Evolutionary conservation across 2,888 invertebrate genomes (phyloP), one percentile per base, ranked within the genome.

Genomic region (Cyclophora albipunctata): DNA sequence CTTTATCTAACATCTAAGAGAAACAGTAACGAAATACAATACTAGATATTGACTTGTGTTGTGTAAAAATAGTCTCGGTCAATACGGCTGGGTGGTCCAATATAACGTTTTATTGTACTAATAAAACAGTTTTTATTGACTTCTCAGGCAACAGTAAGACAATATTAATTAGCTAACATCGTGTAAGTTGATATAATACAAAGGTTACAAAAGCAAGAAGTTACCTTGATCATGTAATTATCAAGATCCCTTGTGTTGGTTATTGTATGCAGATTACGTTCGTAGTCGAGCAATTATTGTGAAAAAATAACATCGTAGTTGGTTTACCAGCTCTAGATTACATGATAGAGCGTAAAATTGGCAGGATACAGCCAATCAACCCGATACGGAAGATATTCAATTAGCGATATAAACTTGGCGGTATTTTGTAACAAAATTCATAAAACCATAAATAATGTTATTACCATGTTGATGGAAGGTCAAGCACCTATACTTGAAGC

Each of bases 281-380:
- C 20, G 20, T 20, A 20, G 20, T 20, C 20, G 2, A 20, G 20
- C 37, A 5, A 5, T 37, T 37, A 5, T 37, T 37, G 37, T 37
- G 37, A 5, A 4, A 37, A 5, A 37, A 37, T 37, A 37, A 37
- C 37, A 37, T 4, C 37, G 20, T 59, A 56, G 53, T 54, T 51
- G 53, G 53, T 60, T 54, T 54, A 54, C 47, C 52, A 53, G 48
- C 50, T 55, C 53, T 62, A 58, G 51, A 62, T 58, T 62, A 55
- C 59, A 68, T 63, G 62, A 67, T 65, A 64, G 62, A 58, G 63
- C 61, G 66, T 60, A 67, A 68, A 69, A 77, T 73, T 71, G 70
- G 68, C 73, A 78, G 81, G 81, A 83, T 82, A 73, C 69, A 57
- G 68, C 66, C 77, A 73, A 79, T 81, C 81, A 81, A 58, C 58